These are phyloP conservation scores for Rhagium mordax DNA, from an alignment of 2,888 invertebrate genomes.

Conservation along the genomic window DNA sequence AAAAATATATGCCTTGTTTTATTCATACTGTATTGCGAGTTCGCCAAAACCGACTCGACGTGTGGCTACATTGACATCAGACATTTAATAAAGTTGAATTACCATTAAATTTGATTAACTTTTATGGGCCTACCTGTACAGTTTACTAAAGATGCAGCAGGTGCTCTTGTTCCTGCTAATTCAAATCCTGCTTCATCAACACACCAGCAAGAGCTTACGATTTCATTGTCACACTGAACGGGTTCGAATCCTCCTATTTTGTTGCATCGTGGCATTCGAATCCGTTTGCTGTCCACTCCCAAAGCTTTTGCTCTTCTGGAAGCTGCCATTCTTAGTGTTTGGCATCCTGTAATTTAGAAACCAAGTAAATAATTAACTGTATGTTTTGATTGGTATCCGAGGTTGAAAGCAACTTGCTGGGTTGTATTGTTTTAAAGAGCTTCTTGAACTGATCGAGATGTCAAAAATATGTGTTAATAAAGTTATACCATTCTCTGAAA, in stretches of 20 bases:
- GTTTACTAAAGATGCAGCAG: conserved; percentile 78
- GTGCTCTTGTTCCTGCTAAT: conserved; percentile 82
- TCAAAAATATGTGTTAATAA: no score
- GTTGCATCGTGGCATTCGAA: conserved; percentile 81
- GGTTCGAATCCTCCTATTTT: conserved; percentile 82
- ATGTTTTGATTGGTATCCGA: background rate
- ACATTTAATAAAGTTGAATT: no score
- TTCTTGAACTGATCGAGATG: no score
- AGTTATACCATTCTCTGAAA: no score
- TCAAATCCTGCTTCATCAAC: conserved; percentile 86
- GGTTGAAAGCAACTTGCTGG: no score
- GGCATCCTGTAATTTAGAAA: conserved; percentile 73
- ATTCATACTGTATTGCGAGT: no score
- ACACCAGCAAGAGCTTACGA: conserved; percentile 86
- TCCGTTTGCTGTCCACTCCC: conserved; percentile 69
- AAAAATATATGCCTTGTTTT: no score
- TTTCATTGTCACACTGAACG: conserved; percentile 84
- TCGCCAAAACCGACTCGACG: no score
- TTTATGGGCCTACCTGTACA: conserved; percentile 73
- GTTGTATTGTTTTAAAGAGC: no score
- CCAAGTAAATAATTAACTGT: background rate
- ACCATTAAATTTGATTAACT: no score
- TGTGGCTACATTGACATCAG: no score
- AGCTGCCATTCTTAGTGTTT: conserved; percentile 77
- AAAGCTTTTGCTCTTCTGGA: conserved; percentile 76